phyloP scores from a whole-genome alignment of 2,888 invertebrate species.

The Acronicta psi region DNA sequence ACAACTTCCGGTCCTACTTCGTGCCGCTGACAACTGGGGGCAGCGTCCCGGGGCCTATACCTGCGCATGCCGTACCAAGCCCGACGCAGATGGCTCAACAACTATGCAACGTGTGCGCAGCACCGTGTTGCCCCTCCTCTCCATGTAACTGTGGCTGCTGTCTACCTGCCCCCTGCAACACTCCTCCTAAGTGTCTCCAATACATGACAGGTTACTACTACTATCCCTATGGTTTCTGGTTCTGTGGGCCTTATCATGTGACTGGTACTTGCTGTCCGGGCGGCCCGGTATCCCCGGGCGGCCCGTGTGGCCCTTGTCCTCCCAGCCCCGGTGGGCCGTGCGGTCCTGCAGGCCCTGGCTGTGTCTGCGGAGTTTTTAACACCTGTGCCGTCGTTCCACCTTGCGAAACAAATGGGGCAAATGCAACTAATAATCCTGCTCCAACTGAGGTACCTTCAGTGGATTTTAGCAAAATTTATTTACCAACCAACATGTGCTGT shows the following conservation, averaged over 20 bases:
- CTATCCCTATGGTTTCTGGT: slow-evolving; percentile 66
- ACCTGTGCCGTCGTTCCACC: slow-evolving; percentile 4
- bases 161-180: slow-evolving; percentile 55
- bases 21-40: slow-evolving; percentile 12
- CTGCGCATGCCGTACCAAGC: neutral
- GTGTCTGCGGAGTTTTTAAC: slow-evolving; percentile 30
- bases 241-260: slow-evolving; percentile 65
- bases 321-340: slow-evolving; percentile 45
- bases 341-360: slow-evolving; percentile 48
- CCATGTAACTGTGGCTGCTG: slow-evolving; percentile 31
- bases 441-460: slow-evolving; percentile 7
- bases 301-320: slow-evolving; percentile 50
- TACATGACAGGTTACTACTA: slow-evolving; percentile 63
- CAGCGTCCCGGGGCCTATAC: neutral
- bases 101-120: slow-evolving; percentile 29
- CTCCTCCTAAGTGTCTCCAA: slow-evolving; percentile 56
- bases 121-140: slow-evolving; percentile 5
- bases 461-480: slow-evolving; percentile 11
- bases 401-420: neutral
- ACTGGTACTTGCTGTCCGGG: slow-evolving; percentile 47
- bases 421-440: neutral
- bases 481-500: slow-evolving; percentile 21
- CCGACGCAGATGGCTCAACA: slow-evolving; percentile 29
- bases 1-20: slow-evolving; percentile 27
- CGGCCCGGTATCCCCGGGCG: slow-evolving; percentile 49